Evolutionary conservation across 2,888 invertebrate genomes (phyloP), one percentile per base, ranked within the genome.

Genomic region (Volucella inflata): DNA sequence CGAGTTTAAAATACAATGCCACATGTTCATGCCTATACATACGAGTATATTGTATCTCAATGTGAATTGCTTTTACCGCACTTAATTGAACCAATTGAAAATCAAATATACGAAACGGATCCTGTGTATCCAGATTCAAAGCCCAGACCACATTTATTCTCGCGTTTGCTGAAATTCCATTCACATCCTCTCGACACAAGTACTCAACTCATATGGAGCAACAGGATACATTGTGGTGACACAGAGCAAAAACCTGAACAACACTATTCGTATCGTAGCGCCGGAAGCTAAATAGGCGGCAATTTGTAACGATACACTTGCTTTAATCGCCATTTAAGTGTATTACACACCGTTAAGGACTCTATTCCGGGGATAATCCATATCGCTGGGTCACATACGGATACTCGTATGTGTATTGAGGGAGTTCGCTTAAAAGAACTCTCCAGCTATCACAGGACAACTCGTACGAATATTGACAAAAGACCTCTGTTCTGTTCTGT

Each of bases 291-390:
- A 81, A 77, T 81, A 85, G 85, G 81, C 72, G 62, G 85, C 71
- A 85, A 81, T 81, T 81, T 85, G 77, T 85, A 77, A 68, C 77
- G 81, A 81, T 72, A 76, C 77, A 72, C 64, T 85, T 60, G 76
- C 85, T 77, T 85, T 85, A 85, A 77, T 85, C 76, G 81, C 67
- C 81, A 81, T 81, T 85, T 85, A 62, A 85, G 81, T 81, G 81
- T 76, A 62, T 62, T 85, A 64, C 72, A 51, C 50, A 40, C 59
- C 42, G 79, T 72, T 72, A 85, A 85, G 85, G 85, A 81, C 85
- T 80, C 65, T 75, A 81, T 76, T 60, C 71, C 71, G 84, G 67
- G 48, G 76, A 77, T 85, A 67, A 81, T 60, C 67, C 55, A 48
- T 68, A 62, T 64, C 70, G 55, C 48, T 57, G 50, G 77, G 48